Evolutionary conservation across 1,140 invertebrate genomes (phyloP), one percentile per base, ranked within the genome.

Genomic region (Ips nitidus): DNA sequence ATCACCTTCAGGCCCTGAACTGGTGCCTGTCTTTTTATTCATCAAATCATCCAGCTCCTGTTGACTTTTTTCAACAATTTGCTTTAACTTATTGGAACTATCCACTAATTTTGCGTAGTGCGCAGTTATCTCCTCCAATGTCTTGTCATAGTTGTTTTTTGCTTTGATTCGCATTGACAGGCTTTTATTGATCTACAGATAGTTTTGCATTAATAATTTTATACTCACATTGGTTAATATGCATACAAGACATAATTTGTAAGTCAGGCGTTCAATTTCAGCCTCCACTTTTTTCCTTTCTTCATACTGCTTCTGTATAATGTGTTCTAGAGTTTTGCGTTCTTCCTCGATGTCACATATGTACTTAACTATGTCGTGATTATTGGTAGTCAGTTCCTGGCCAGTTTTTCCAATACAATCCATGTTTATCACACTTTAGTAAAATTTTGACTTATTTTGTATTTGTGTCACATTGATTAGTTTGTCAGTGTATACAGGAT

Each of bases 21-120:
- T 70, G 1, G 75, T 78, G 6, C 75, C 75, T 8, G 70, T 74
- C 68, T 74, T 77, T 58, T 78, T 78, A 58, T 78, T 73, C 45
- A 77, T 77, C 5, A 73, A 72, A 41, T 71, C 69, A 50, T 75
- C 72, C 39, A 78, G 61, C 37, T 72, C 61, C 1, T 66, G 57
- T 37, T 67, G 68, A n/a, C 70, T 69, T 52, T 71, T 71, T 22
- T 61, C 45, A 3, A 78, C 64, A 0, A 55, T 57, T 5, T 57
- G 7, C 1, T 71, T 52, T 5, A 78, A 56, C 8, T 71, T 66
- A 7, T 64, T 62, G 1, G 76, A 77, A 8, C 69, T 67, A 42
- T 70, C 69, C 3, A 74, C 71, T 4, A 78, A 57, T n/a, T 70
- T 22, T 22, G 22, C 53, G 56, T 76, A 77, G 41, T 75, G 67